A percentile compares a stretch with the other conserved stretches of the same genome.
Conservation (phyloP, 2,888 invertebrate species). For the Amaurobius ferox region DNA sequence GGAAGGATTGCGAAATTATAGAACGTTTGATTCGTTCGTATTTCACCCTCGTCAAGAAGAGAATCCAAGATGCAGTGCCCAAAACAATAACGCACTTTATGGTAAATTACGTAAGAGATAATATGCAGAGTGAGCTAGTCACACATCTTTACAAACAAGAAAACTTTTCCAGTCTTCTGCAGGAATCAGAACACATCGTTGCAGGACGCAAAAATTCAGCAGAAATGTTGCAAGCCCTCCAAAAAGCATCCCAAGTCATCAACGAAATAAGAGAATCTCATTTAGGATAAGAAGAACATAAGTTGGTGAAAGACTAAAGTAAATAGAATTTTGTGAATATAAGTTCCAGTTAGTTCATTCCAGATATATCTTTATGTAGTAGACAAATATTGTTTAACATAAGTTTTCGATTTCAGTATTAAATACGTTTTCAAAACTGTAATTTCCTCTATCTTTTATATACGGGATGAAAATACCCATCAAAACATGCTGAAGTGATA, state of each 20-base stretch:
- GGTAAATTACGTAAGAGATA: conserved; percentile 98
- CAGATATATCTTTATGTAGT: too few relatives aligned
- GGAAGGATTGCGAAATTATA: conserved; percentile 97
- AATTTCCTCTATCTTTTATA: too few relatives aligned
- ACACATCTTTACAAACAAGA: conserved; percentile 98
- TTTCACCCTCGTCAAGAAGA: conserved; percentile 98
- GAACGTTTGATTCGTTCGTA: conserved; percentile 98
- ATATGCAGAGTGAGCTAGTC: conserved; percentile 98
- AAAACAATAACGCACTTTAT: conserved; percentile 99
- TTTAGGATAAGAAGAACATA: too few relatives aligned
- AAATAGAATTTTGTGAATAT: too few relatives aligned
- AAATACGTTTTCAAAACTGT: too few relatives aligned
- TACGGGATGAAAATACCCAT: too few relatives aligned
- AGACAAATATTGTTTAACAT: too few relatives aligned
- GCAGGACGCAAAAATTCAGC: conserved; percentile 95
- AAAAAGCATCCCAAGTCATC: conserved; percentile 97
- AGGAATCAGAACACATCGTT: conserved; percentile 98
- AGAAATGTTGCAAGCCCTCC: conserved; percentile 98
- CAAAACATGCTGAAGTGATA: too few relatives aligned
- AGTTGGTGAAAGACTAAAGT: too few relatives aligned
- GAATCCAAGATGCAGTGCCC: conserved; percentile 98
- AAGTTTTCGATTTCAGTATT: too few relatives aligned
- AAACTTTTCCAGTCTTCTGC: conserved; percentile 92
- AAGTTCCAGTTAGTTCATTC: too few relatives aligned
- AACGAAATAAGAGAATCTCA: conserved; percentile 99